phyloP scores from a whole-genome alignment of 2,797 vertebrate genomes.

The Leptatherina wallacei region DNA sequence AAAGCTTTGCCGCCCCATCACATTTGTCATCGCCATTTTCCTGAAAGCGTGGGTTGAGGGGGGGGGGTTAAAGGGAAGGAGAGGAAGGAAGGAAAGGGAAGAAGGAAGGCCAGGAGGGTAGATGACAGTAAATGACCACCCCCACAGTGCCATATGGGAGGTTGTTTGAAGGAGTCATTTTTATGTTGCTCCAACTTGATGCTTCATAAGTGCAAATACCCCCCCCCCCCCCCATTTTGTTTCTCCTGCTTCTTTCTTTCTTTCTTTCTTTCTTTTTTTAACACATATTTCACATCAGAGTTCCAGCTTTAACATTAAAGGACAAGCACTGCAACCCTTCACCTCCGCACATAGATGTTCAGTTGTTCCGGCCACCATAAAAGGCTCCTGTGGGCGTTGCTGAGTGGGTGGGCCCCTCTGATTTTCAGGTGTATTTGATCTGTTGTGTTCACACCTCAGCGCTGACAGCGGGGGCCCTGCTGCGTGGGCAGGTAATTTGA shows the following conservation, averaged over 20 bases:
- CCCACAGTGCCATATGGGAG: constrained; percentile 78
- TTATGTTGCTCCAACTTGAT: constrained; percentile 49
- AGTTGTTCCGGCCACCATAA: constrained; percentile 59
- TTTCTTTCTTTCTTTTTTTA: constrained; percentile 23
- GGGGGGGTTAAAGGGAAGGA: constrained; percentile 35
- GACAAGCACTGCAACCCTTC: not conserved
- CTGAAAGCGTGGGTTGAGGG: constrained; percentile 72
- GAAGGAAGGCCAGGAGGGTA: constrained; percentile 36
- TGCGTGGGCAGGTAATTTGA: constrained; percentile 81
- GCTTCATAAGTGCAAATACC: constrained; percentile 64
- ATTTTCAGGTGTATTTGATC: constrained; percentile 84
- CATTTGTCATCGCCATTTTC: constrained; percentile 73
- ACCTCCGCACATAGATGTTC: constrained; percentile 3
- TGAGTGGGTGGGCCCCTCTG: constrained; percentile 66
- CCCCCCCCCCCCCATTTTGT: constrained; percentile 48
- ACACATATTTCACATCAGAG: constrained; percentile 27
- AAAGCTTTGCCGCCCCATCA: constrained; percentile 66
- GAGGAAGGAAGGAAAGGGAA: constrained; percentile 49
- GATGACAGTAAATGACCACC: constrained; percentile 67
- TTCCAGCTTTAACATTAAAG: constrained; percentile 24
- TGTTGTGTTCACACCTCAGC: constrained; percentile 76
- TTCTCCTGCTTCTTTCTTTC: constrained; percentile 32
- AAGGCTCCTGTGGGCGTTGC: constrained; percentile 68
- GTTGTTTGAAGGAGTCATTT: constrained; percentile 61
- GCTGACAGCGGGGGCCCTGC: constrained; percentile 56